Percentiles rank a stretch among this genome's conserved stretches.
Conservation (phyloP, 2,888 invertebrate species). For the Hemicrepidius hirtus region DNA sequence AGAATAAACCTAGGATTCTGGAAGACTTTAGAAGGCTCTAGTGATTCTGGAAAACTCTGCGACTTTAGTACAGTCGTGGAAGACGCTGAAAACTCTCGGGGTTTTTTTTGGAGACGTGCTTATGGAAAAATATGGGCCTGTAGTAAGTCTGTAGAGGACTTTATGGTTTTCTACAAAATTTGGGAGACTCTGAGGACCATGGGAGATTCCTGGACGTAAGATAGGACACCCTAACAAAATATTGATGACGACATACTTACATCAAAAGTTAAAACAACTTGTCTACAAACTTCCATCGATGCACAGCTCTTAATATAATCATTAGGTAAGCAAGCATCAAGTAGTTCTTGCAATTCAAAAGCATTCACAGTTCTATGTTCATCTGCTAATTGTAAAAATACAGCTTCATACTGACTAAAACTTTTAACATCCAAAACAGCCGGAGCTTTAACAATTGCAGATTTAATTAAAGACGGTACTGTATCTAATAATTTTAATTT, state of each 20-base stretch:
- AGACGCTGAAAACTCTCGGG: no score
- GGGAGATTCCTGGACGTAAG: no score
- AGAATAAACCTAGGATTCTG: no score
- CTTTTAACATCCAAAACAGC: conserved; percentile 81
- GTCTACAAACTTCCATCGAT: conserved; percentile 92
- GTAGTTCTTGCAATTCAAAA: conserved; percentile 91
- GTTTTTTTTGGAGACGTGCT: no score
- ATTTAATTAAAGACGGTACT: conserved; percentile 80
- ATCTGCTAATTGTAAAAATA: conserved; percentile 92
- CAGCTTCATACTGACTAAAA: conserved; percentile 90
- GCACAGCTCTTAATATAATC: conserved; percentile 97
- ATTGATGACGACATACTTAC: conserved; percentile 76
- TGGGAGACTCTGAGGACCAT: no score
- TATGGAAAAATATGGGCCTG: no score
- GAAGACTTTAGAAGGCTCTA: no score
- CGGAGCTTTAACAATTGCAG: conserved; percentile 86
- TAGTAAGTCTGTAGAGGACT: no score
- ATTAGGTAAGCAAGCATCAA: conserved; percentile 93
- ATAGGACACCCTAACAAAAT: neutral
- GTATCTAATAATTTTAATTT: conserved; percentile 84
- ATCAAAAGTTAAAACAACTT: conserved; percentile 91
- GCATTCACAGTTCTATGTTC: conserved; percentile 93
- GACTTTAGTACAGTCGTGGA: no score
- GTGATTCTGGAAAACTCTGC: no score
- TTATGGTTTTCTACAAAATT: no score